Evolutionary conservation across 2,797 vertebrate species (phyloP).

Genomic region (Cryptoprocta ferox): DNA sequence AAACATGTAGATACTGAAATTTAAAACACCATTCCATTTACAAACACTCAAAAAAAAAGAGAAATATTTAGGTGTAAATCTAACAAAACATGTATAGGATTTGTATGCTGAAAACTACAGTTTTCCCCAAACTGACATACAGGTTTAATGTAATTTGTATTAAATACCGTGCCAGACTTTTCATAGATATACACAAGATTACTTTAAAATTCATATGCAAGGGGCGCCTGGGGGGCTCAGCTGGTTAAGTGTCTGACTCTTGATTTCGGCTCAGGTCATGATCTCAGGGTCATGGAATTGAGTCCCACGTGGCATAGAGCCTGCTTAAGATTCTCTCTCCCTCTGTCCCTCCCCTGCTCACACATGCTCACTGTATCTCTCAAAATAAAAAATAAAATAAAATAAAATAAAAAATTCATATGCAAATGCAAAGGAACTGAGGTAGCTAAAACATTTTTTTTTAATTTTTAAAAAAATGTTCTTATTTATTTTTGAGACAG

Average conservation of each 20-base stretch:
- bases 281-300: no score
- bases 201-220: constrained; percentile 5
- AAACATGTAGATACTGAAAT: neutral
- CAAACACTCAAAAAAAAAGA: neutral
- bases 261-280: no score
- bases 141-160: neutral
- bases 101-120: neutral
- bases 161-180: neutral
- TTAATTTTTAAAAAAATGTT: no score
- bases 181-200: neutral
- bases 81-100: neutral
- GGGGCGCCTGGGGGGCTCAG: no score
- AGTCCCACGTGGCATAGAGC: no score
- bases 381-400: no score
- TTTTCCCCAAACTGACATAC: neutral
- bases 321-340: no score
- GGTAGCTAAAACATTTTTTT: neutral
- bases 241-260: no score
- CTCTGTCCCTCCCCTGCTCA: no score
- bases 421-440: constrained; percentile 12
- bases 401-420: neutral
- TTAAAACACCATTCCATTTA: neutral
- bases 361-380: no score
- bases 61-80: neutral
- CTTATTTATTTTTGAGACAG: no score